These are phyloP conservation scores for Aethina tumida DNA, from an alignment of 1,140 invertebrate genomes.

Conservation along the genomic window DNA sequence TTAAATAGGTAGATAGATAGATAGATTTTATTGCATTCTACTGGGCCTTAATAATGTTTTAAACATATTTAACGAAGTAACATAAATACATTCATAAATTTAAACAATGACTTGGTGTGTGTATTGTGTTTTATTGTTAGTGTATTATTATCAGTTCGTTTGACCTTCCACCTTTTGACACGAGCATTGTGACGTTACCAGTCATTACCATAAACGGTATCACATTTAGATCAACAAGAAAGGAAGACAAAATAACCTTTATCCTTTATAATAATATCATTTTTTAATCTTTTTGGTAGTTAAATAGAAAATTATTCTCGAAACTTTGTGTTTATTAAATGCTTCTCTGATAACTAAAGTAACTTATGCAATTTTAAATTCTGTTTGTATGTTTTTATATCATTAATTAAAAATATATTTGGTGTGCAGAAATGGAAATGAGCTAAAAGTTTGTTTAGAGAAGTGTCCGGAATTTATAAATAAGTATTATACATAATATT, in stretches of 20 bases:
- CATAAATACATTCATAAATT: no score
- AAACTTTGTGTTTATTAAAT: no score
- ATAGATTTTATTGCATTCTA: no score
- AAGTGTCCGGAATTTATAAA: constrained; percentile 23
- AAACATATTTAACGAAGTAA: no score
- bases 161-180: constrained; percentile 23
- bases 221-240: constrained; percentile 16
- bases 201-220: no score
- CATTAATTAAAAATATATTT: no score
- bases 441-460: background rate
- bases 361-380: no score
- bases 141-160: constrained; percentile 16
- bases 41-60: no score
- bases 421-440: background rate
- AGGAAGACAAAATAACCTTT: constrained; percentile 6
- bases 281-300: constrained; percentile 1
- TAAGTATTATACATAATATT: constrained; percentile 25
- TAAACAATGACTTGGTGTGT: no score
- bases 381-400: no score
- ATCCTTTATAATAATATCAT: constrained; percentile 6
- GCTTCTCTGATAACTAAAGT: no score
- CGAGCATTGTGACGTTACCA: constrained; percentile 17
- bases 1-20: no score
- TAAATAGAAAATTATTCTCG: constrained; percentile 1
- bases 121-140: constrained; percentile 15